A percentile compares a stretch with the other conserved stretches of the same genome.
These are phyloP conservation scores for Calypte anna DNA, from an alignment of 2,113 vertebrate species.

Conservation along the genomic window DNA sequence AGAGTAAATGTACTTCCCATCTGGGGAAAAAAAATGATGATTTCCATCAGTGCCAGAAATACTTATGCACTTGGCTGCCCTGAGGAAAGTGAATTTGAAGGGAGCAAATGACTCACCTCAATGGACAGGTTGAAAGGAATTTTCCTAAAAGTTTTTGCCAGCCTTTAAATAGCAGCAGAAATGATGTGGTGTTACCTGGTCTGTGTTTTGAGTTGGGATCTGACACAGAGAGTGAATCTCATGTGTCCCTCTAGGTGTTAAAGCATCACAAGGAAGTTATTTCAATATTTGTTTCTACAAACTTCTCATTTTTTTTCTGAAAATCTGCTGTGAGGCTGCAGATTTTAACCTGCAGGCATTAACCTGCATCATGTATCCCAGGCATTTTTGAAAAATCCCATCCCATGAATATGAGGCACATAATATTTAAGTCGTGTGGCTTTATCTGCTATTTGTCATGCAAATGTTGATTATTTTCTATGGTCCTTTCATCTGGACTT, in stretches of 20 bases:
- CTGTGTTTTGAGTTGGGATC: neutral
- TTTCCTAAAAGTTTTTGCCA: neutral
- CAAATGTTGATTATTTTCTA: neutral
- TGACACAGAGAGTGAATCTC: neutral
- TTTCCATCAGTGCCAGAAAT: neutral
- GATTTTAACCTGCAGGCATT: neutral
- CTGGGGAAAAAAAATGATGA: neutral
- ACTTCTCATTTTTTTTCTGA: neutral
- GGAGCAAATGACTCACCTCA: conserved; percentile 8
- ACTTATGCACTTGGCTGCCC: neutral
- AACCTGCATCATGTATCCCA: neutral
- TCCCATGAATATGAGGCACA: neutral
- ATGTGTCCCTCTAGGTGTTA: neutral
- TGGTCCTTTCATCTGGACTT: neutral
- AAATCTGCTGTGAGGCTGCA: neutral
- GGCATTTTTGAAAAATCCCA: neutral
- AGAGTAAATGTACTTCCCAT: neutral
- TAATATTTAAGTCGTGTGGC: neutral
- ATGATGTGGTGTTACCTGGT: neutral
- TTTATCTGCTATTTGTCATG: neutral
- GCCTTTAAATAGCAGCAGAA: neutral
- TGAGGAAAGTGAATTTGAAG: neutral
- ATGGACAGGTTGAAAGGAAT: neutral
- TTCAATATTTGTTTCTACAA: neutral
- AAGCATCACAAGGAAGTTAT: neutral